Percentiles rank a stretch among this genome's conserved stretches.
Conservation (phyloP, 2,797 vertebrate species). For the Smutsia gigantea region DNA sequence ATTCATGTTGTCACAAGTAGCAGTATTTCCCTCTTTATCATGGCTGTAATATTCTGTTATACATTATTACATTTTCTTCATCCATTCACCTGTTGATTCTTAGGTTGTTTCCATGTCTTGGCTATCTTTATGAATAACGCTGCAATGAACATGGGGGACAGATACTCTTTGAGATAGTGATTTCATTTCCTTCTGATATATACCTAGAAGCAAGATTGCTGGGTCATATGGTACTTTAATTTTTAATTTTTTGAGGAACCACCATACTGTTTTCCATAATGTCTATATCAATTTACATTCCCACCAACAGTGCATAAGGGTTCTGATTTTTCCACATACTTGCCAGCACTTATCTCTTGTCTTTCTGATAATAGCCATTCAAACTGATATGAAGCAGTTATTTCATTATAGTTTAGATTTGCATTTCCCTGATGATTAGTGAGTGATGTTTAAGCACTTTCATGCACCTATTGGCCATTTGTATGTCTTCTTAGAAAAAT, state of each 20-base stretch:
- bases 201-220: background rate
- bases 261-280: background rate
- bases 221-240: background rate
- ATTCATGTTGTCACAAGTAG: background rate
- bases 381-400: background rate
- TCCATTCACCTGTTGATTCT: background rate
- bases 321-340: background rate
- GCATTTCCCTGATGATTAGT: background rate
- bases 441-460: background rate
- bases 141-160: background rate
- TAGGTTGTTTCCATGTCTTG: background rate
- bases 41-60: background rate
- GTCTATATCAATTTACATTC: background rate
- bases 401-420: background rate
- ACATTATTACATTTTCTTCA: background rate
- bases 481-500: background rate
- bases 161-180: background rate
- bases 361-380: background rate
- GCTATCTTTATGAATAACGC: background rate
- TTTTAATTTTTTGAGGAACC: background rate
- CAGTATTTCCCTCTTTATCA: background rate
- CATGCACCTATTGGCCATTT: background rate
- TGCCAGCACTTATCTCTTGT: background rate
- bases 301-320: background rate
- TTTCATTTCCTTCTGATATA: background rate